Base-by-base conservation (phyloP, 92 coral and sea anemone genomes). In the Phenganax stokvisi region DNA sequence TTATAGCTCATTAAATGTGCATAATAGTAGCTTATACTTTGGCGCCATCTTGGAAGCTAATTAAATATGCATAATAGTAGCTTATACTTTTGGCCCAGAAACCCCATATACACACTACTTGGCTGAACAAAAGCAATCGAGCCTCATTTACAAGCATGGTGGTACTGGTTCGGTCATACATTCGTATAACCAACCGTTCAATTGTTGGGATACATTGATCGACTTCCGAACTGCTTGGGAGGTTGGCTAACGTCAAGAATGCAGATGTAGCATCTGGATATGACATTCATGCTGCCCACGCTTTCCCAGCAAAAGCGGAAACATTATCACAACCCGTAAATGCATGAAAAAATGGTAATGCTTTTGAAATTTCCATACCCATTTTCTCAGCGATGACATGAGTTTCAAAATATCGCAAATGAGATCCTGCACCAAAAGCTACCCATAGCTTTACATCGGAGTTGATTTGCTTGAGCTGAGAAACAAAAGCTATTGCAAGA, bases 281-380 rank as follows among this genome's bases (percentile, higher is more conserved):
- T n/a, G 58, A 51, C 72, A 27, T 66, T 47, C 72, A 66, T 30
- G 7, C 72, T 71, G 54, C 81, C 88, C 82, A 83, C 25, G 87
- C 75, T 69, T 74, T 68, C 11, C 89, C 84, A 52, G 80, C 75
- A 58, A 89, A 89, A 28, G 71, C 80, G 10, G 88, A 86, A 37
- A 89, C 92, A 12, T 88, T 89, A 54, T 89, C 89, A 60, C 89
- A 89, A 16, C 92, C 89, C 12, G 92, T 89, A 68, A 89, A 86
- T 28, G 89, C 88, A 54, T 89, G 89, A 53, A 89, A 84, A 17
- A 81, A 37, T 12, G 87, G 92, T 3, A 89, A 80, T 13, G 92
- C 31, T 60, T 6, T 63, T 15, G 88, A 84, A 29, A 30, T 56
- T 54, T 81, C 73, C 7, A 86, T 84, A 12, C 85, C 80, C 17